phyloP scores from a whole-genome alignment of 2,888 invertebrate genomes.

The Pseudanteris insignis region DNA sequence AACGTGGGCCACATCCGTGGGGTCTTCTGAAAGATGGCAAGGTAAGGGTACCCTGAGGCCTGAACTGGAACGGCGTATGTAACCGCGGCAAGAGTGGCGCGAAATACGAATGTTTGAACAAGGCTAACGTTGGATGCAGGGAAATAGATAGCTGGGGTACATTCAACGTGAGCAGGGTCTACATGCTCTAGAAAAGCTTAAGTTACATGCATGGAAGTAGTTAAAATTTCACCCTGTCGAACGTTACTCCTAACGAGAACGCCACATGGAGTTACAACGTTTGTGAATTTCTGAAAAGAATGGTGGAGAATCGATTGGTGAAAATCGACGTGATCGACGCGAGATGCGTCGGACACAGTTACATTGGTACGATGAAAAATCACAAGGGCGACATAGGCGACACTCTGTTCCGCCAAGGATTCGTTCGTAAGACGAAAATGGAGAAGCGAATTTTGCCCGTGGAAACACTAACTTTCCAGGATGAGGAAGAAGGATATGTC shows the following conservation, averaged over 20 bases:
- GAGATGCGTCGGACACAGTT: not conserved
- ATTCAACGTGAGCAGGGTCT: not conserved
- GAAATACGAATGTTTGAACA: not conserved
- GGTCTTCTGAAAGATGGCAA: too few relatives aligned
- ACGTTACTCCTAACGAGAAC: conserved; percentile 9
- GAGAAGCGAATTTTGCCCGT: conserved; percentile 3
- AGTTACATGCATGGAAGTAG: not conserved
- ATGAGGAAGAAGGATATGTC: conserved; percentile 15
- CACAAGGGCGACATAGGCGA: not conserved
- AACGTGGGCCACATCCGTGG: too few relatives aligned
- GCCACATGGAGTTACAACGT: conserved; percentile 7
- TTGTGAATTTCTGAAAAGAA: conserved; percentile 2
- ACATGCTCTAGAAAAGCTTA: not conserved
- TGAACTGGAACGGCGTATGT: not conserved
- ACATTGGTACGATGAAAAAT: not conserved
- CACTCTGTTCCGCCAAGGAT: not conserved
- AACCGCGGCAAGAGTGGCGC: not conserved
- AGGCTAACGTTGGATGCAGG: not conserved
- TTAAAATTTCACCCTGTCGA: not conserved
- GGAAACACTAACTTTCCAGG: conserved; percentile 3
- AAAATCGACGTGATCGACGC: not conserved
- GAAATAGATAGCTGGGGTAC: not conserved
- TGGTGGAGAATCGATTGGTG: not conserved
- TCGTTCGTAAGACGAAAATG: not conserved
- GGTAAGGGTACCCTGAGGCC: too few relatives aligned